Evolutionary conservation across 35 echinoderm and acorn worm genomes (phyloP).

Genomic region (Diadema setosum): DNA sequence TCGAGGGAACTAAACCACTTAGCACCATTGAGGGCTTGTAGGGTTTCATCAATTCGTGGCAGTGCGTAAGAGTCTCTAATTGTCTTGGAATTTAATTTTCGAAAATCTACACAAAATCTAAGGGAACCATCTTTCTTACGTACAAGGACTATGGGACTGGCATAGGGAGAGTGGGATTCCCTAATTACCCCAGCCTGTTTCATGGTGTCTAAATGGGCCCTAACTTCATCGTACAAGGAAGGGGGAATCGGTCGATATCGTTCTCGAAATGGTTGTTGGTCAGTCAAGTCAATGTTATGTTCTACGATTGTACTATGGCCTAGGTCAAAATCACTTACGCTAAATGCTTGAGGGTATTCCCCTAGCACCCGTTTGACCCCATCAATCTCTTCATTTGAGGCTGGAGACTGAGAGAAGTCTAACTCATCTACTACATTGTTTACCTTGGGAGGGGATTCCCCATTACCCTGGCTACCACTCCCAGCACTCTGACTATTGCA

Average conservation of each 20-base stretch:
- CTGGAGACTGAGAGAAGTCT: background rate
- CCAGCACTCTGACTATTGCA: too few species aligned
- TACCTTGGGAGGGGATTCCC: background rate
- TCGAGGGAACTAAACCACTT: conserved; percentile 36
- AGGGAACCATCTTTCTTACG: background rate
- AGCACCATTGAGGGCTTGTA: background rate
- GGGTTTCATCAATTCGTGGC: background rate
- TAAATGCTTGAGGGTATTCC: background rate
- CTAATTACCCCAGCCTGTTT: background rate
- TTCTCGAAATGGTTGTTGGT: background rate
- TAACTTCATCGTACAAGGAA: background rate
- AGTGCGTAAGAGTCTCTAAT: background rate
- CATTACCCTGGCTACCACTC: too few species aligned
- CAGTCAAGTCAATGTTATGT: background rate
- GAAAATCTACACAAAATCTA: too few species aligned
- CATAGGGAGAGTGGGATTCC: background rate
- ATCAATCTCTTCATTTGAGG: background rate
- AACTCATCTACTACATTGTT: background rate
- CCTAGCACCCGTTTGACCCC: background rate
- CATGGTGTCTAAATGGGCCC: background rate
- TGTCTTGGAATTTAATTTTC: background rate
- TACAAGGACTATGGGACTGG: background rate
- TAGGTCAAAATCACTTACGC: background rate
- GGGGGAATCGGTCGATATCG: background rate
- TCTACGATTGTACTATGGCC: background rate